Base-by-base conservation (phyloP, 1,140 invertebrate genomes). In the Caenorhabditis briggsae region DNA sequence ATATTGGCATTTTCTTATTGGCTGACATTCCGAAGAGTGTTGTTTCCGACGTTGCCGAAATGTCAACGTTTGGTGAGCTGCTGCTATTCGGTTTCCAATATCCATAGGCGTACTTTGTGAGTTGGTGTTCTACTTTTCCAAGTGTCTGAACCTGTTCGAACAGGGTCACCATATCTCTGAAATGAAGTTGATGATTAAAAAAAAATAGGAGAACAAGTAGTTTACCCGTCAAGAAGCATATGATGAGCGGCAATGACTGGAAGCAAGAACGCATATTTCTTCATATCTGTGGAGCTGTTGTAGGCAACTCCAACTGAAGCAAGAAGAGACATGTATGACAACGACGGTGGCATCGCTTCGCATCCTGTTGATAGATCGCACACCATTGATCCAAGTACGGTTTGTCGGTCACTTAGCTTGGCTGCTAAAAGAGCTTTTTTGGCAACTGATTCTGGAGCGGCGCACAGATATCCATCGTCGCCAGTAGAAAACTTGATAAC, bases 331-430 rank as follows among this genome's bases (percentile, higher is more conserved):
- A 88, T 89, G 78, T 86, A 89, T 8, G 89, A 87, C 9, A 90
- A 48, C 1, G 84, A 88, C 9, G 88, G 89, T 5, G 89, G 89
- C 86, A 90, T 89, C 8, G 88, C 88, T 84, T 90, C 89, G 53
- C 86, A 88, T 46, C 89, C 89, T n/a, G 87, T 90, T 20, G 88
- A 89, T 16, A 89, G 50, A 70, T 90, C 89, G 48, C 89, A 90
- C 16, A 89, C 88, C 83, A 89, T 89, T 14, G 83, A 82, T 18
- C 89, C 88, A 2, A 86, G 16, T 8, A 89, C 83, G 12, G 61
- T 64, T 25, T 70, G 56, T 53, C 61, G 41, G 20, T 85, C 88
- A 18, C 88, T 65, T 5, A 90, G 82, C 33, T 89, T 88, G 16
- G 84, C 83, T 25, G 87, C 83, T 8, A 89, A 25, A 14, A 89